Conservation (phyloP, 2,113 vertebrate species). For the Chaetodon trifascialis region DNA sequence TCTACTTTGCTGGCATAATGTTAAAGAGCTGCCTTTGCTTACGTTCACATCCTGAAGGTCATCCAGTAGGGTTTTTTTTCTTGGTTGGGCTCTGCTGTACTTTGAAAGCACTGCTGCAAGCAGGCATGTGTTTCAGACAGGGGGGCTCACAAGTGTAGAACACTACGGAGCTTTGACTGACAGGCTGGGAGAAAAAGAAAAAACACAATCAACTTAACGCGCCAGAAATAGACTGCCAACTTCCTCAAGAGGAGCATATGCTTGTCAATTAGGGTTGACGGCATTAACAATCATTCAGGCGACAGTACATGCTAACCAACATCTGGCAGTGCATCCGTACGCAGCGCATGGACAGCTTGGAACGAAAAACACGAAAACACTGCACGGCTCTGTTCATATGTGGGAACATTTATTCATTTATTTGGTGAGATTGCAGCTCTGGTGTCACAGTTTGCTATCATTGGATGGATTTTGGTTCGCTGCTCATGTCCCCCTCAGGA, state of each 20-base stretch:
- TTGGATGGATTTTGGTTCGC: too few species aligned
- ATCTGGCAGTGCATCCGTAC: not conserved
- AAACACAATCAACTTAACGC: not conserved
- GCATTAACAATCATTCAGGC: constrained; percentile 14
- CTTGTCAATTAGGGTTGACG: constrained; percentile 17
- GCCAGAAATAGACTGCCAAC: not conserved
- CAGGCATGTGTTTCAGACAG: not conserved
- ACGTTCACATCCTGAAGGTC: not conserved
- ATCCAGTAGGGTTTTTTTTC: not conserved
- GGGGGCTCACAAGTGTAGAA: not conserved
- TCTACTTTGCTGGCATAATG: not conserved
- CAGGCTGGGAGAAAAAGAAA: not conserved
- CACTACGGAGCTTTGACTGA: constrained; percentile 2
- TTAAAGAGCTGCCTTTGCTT: not conserved
- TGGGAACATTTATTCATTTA: not conserved
- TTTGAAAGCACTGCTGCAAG: not conserved
- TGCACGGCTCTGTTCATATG: not conserved
- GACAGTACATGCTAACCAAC: constrained; percentile 1
- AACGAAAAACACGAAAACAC: not conserved
- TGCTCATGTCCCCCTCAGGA: too few species aligned
- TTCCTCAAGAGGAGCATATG: not conserved
- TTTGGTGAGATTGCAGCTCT: not conserved
- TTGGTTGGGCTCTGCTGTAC: not conserved
- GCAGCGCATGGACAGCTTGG: not conserved
- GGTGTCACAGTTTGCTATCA: not conserved